These are phyloP conservation scores for Xenus cinereus DNA, from an alignment of 2,113 vertebrate species.

Conservation along the genomic window DNA sequence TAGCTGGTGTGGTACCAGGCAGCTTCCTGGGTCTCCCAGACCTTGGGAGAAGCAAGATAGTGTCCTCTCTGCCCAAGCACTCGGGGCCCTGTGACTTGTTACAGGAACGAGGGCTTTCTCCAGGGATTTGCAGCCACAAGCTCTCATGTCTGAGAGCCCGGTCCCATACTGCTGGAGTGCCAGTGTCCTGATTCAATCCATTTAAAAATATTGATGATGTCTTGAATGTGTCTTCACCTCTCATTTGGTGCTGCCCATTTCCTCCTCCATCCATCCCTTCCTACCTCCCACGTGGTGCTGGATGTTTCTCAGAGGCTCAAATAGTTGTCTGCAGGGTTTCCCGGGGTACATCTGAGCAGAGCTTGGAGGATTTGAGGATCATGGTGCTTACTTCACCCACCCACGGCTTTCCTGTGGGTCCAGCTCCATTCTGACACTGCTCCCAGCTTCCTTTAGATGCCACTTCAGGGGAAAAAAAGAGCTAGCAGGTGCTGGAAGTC, in stretches of 20 bases:
- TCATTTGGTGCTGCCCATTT: neutral
- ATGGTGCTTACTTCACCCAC: neutral
- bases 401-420: neutral
- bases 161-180: neutral
- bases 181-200: neutral
- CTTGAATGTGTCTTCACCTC: neutral
- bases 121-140: neutral
- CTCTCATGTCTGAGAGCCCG: neutral
- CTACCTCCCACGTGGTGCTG: neutral
- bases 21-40: neutral
- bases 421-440: neutral
- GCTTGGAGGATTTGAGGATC: neutral
- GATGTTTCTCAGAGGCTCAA: slow-evolving; percentile 23
- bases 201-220: neutral
- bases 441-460: neutral
- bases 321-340: neutral
- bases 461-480: neutral
- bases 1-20: neutral
- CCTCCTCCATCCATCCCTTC: neutral
- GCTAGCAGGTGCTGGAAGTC: neutral
- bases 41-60: neutral
- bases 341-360: neutral
- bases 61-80: neutral
- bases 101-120: neutral
- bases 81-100: neutral